Conservation (phyloP, 2,797 vertebrate species). For the Eptatretus atami region DNA sequence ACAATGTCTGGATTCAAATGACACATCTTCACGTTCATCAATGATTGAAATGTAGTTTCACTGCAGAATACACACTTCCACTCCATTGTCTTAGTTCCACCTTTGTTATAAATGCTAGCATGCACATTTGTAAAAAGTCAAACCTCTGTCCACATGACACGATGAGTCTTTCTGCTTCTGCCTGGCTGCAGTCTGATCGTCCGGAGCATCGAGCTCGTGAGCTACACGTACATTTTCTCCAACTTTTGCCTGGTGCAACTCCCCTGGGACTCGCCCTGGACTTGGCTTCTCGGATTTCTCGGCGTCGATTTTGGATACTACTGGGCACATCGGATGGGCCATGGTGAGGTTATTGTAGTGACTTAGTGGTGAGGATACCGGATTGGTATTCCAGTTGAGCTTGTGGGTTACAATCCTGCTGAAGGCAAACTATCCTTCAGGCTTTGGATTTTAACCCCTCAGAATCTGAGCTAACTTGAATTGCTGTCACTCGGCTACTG, state of each 20-base stretch:
- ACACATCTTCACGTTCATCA: background rate
- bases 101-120: background rate
- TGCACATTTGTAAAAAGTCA: background rate
- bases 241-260: conserved; percentile 30
- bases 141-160: background rate
- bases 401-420: background rate
- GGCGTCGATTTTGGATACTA: conserved; percentile 61
- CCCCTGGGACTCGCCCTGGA: conserved; percentile 56
- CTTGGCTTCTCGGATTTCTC: conserved; percentile 49
- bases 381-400: background rate
- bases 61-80: background rate
- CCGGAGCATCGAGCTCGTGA: conserved; percentile 32
- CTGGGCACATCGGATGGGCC: conserved; percentile 46
- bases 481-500: too few species aligned
- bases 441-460: background rate
- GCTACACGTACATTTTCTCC: conserved; percentile 45
- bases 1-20: background rate
- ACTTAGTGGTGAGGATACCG: conserved; percentile 11
- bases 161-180: background rate
- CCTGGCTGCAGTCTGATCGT: conserved; percentile 23
- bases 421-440: background rate
- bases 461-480: background rate
- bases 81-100: background rate
- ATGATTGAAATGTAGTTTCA: background rate
- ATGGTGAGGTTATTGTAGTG: conserved; percentile 18